Base-by-base conservation (phyloP, 2,113 vertebrate species). In the Austrofundulus limnaeus region DNA sequence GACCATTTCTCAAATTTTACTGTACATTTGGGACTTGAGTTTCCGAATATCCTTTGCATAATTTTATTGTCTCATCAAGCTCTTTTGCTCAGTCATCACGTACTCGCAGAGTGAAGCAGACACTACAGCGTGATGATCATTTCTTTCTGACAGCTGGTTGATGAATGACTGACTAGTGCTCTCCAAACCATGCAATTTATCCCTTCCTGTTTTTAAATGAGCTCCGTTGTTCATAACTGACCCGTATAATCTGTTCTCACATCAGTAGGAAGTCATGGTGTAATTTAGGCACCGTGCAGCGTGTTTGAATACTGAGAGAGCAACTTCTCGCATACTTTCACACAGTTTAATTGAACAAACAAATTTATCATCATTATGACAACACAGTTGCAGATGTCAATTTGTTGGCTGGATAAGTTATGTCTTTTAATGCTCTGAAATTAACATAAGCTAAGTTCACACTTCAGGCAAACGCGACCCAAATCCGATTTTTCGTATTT, bases 181-280 rank as follows among this genome's bases (percentile, higher is more conserved):
- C 34, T 52, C 58, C 49, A 65, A 68, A 60, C 16, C 41, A 47
- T 63, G 57, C 43, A 58, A 20, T 65, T 70, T 70, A 70, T 65
- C 17, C 28, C 21, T 51, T 46, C 38, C 38, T 70, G 47, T 54
- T 46, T 52, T 43, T 15, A 28, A 46, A 69, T 62, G 28, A 61
- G 24, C 48, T 21, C 54, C 0, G n/a, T 55, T 47, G 3, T 48
- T 46, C 61, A 20, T 28, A 39, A 34, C 51, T 51, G 42, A 56
- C 14, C n/a, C 41, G 61, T 51, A 37, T 65, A 58, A 71, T 73
- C 41, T 8, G 11, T 21, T 43, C 31, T 34, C 43, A 31, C 21
- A 31, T 60, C 42, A 61, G 25, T 58, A 25, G 37, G 28, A 61
- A 25, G 28, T 45, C 0, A 2, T 14, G 25, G 47, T 34, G 37